Evolutionary conservation across 2,113 vertebrate genomes (phyloP), one percentile per base, ranked within the genome.

Genomic region (Lathamus discolor): DNA sequence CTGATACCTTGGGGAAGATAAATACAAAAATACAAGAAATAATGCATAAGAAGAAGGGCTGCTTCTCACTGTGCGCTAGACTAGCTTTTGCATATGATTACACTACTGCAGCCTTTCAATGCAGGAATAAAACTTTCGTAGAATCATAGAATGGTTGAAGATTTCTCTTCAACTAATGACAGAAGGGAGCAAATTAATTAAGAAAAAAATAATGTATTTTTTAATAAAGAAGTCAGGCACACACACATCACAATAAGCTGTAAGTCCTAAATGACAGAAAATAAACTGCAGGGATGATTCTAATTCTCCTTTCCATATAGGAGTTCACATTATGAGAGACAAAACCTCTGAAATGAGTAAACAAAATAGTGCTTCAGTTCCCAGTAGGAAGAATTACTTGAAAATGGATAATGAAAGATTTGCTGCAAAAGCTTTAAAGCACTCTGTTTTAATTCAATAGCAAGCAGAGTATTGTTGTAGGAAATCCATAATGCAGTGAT

Each of bases 271-370:
- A 52, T 73, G 73, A 37, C n/a, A 87, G 37, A 81, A 77, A 89
- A 54, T 3, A 35, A 78, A 80, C 16, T 44, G 17, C 37, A 77
- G 33, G 84, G 39, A 46, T 68, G 1, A 57, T 64, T 63, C 11
- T 86, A 61, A n/a, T 86, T 89, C 46, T 70, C 54, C 44, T 66
- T 91, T 95, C 55, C 19, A 5, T 48, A 46, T 54, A 67, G n/a
- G 46, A 62, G 24, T 43, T 84, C 52, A 49, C 41, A 74, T 43
- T 91, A 46, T 12, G 2, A 76, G 62, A 90, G 62, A 91, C 43
- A 80, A 96, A 88, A 89, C 61, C 22, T 51, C 69, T 93, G 35
- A 68, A 93, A 86, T 91, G 92, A 93, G 94, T 90, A 78, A 52
- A 83, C 31, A 29, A 78, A 80, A 68, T 18, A 75, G 41, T 88